A percentile compares a stretch with the other conserved stretches of the same genome.
Evolutionary conservation across 2,113 vertebrate genomes (phyloP).

Genomic region (Murina feae): DNA sequence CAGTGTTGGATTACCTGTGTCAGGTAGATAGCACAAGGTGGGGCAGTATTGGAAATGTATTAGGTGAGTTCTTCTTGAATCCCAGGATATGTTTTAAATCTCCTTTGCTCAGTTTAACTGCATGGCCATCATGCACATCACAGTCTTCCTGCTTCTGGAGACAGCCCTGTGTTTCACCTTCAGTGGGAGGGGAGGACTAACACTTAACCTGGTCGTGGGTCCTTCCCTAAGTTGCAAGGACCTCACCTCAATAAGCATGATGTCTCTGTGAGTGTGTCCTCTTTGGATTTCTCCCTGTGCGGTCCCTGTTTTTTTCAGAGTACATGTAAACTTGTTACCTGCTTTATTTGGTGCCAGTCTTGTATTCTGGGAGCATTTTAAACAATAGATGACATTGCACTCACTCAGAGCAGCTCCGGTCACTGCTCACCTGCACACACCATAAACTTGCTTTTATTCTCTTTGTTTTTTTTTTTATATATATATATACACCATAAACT

Average conservation of each 20-base stretch:
- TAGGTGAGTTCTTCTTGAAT: rapidly evolving
- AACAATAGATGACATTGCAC: rapidly evolving
- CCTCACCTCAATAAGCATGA: rapidly evolving
- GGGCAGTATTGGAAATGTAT: rapidly evolving
- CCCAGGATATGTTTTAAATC: rapidly evolving
- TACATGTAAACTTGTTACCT: rapidly evolving
- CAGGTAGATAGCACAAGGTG: no score
- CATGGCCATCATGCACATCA: rapidly evolving
- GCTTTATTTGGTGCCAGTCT: neutral
- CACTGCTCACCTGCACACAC: rapidly evolving
- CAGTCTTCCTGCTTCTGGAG: rapidly evolving
- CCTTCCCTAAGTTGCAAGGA: neutral
- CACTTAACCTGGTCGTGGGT: rapidly evolving
- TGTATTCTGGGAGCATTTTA: neutral
- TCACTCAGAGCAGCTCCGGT: rapidly evolving
- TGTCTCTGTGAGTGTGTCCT: neutral
- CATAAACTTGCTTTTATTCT: neutral
- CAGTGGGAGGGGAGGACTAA: neutral
- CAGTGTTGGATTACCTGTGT: no score
- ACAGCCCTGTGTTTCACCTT: no score
- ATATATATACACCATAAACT: no score
- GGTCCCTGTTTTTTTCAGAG: rapidly evolving
- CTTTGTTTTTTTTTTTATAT: neutral
- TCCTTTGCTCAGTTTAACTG: no score
- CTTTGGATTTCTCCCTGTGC: rapidly evolving